phyloP scores from a whole-genome alignment of 2,888 invertebrate species.

The Drosophila atroscutellata region DNA sequence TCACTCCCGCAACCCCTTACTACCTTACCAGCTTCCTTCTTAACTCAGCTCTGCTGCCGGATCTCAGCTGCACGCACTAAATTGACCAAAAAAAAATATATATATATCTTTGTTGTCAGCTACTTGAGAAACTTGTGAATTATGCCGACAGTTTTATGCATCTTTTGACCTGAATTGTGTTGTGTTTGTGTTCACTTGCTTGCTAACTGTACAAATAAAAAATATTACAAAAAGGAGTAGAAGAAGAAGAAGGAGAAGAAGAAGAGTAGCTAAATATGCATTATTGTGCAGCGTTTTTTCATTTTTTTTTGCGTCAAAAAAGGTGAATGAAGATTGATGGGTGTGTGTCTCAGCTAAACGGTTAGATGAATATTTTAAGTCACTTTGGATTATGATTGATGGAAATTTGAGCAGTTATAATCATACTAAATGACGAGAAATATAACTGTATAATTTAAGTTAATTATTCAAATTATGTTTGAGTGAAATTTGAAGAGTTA shows the following conservation, averaged over 20 bases:
- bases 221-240: neutral
- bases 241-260: neutral
- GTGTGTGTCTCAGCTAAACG: conserved; percentile 7
- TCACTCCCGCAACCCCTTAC: neutral
- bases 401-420: neutral
- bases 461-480: neutral
- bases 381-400: neutral
- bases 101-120: conserved; percentile 11
- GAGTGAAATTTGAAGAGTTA: neutral
- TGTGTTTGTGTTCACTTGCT: conserved; percentile 3
- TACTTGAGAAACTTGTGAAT: conserved; percentile 59
- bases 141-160: conserved; percentile 69
- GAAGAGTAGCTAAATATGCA: conserved; percentile 4
- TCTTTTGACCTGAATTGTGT: conserved; percentile 57
- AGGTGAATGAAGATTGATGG: conserved; percentile 34
- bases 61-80: conserved; percentile 7
- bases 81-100: conserved; percentile 38
- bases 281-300: conserved; percentile 13
- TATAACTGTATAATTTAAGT: neutral
- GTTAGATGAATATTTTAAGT: neutral
- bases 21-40: neutral
- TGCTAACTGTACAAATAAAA: conserved; percentile 7
- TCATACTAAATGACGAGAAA: neutral
- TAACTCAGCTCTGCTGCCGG: neutral
- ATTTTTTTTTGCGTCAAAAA: too few species aligned